Evolutionary conservation across 2,113 vertebrate genomes (phyloP), one percentile per base, ranked within the genome.

Genomic region (Pyxicephalus adspersus): DNA sequence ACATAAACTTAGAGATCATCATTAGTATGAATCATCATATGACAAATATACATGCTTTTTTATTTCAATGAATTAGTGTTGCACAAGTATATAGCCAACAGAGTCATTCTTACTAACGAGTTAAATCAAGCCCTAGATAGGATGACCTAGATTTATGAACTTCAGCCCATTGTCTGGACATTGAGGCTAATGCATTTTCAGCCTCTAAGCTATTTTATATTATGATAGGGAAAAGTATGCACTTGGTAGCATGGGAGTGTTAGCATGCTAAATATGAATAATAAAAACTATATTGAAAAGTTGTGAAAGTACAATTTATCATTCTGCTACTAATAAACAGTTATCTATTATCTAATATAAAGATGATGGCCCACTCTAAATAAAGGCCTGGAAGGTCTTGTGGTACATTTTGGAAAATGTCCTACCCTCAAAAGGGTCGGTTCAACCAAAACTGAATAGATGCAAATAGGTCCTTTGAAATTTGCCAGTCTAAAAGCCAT

Each of bases 121-220:
- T 73, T 34, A 58, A 73, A 15, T 20, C 26, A 23, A 74, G 57
- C 67, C 23, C 20, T 73, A 25, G 34, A 64, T 31, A 19, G n/a
- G 19, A 64, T 81, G 79, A 66, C 79, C 79, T 81, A 55, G 55
- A 74, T 81, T 72, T 58, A 45, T 57, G 50, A 81, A 81, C 50
- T 74, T 55, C 26, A 58, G 58, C 25, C 67, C 31, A 67, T 50
- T 63, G 50, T 45, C 78, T 64, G 58, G 78, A 65, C 78, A 54
- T 51, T 73, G 45, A 54, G 67, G 28, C 19, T 81, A 81, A 81
- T 81, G 79, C 70, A 81, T 65, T 81, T 65, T 65, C 20, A 65
- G 51, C 70, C 79, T 64, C 29, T 34, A 4, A 74, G 79, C 68
- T 81, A 81, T 64, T 31, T 19, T n/a, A 23, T 51, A 20, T 29